Conservation (phyloP, 2,888 invertebrate genomes). For the Acrocera orbiculus region DNA sequence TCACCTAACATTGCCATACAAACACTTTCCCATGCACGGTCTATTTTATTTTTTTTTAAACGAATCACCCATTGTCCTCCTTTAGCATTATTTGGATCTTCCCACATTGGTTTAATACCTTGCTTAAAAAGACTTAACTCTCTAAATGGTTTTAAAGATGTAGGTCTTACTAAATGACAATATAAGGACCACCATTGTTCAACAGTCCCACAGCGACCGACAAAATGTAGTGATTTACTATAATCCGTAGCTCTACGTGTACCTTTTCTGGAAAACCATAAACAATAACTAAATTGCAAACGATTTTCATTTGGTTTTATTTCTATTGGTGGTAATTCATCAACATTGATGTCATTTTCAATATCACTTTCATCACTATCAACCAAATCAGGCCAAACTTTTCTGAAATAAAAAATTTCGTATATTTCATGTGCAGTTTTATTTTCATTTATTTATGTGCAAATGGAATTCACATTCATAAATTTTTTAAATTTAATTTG, state of each 20-base stretch:
- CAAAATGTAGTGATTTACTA: constrained; percentile 54
- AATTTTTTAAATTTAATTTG: too few relatives aligned
- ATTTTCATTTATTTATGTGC: neutral
- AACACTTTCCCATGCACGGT: constrained; percentile 96
- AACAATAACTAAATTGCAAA: constrained; percentile 81
- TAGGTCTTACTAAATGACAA: constrained; percentile 76
- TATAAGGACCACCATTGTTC: constrained; percentile 98
- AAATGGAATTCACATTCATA: too few relatives aligned
- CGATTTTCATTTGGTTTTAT: constrained; percentile 77
- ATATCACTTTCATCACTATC: constrained; percentile 48
- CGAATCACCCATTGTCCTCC: constrained; percentile 98
- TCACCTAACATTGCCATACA: constrained; percentile 97
- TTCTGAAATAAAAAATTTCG: constrained; percentile 16
- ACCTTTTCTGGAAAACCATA: constrained; percentile 63
- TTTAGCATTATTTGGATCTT: constrained; percentile 87
- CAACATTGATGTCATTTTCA: constrained; percentile 39
- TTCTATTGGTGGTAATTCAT: constrained; percentile 43
- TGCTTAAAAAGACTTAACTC: constrained; percentile 94
- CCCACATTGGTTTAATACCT: constrained; percentile 99
- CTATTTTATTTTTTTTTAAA: constrained; percentile 83
- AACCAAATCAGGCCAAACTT: constrained; percentile 23
- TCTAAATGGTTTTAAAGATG: constrained; percentile 75
- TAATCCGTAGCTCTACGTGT: constrained; percentile 29
- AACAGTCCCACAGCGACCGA: constrained; percentile 76
- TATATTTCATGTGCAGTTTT: neutral